Evolutionary conservation across 2,113 vertebrate species (phyloP), one percentile per base, ranked within the genome.

Genomic region (Microcebus lehilahytsara): DNA sequence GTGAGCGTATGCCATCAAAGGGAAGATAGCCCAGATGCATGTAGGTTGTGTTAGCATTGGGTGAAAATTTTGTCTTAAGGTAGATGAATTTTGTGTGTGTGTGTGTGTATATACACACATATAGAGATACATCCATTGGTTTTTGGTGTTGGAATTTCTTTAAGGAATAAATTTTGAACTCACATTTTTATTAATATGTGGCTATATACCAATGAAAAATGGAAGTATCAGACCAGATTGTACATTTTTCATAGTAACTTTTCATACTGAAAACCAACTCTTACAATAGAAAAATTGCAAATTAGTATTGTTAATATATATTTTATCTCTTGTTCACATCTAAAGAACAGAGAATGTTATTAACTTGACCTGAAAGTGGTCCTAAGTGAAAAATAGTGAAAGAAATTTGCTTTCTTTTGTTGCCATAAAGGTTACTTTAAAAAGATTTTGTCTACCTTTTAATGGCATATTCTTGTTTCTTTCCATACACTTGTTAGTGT

Each of bases 261-360:
- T 81, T 77, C 81, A 83, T 74, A 69, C 46, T 91, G 71, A 93
- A 95, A 96, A 84, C 27, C 14, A 13, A 64, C 6, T 13, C 16
- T 86, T 89, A 74, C n/a, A 30, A 72, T 83, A 77, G 34, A 67
- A 60, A 95, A 95, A 32, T 71, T 62, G 22, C 40, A 85, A 81
- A 80, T 92, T 80, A 89, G 4, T 96, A 62, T 67, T 93, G 14
- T 84, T 91, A 34, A 74, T 81, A 51, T 25, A 4, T 85, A 42
- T 85, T 9, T 81, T 46, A 71, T 53, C 16, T 84, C 30, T 53
- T 77, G 40, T 67, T 89, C 72, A 78, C 1, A 80, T 74, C 72
- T 89, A 85, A 94, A 94, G 37, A 87, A 85, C 14, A 97, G 53
- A 64, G 89, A 66, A 74, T 84, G 12, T 91, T 84, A 93, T 6